These are phyloP conservation scores for Aphelenchoides bicaudatus DNA, from an alignment of 2,888 invertebrate genomes.

Conservation along the genomic window DNA sequence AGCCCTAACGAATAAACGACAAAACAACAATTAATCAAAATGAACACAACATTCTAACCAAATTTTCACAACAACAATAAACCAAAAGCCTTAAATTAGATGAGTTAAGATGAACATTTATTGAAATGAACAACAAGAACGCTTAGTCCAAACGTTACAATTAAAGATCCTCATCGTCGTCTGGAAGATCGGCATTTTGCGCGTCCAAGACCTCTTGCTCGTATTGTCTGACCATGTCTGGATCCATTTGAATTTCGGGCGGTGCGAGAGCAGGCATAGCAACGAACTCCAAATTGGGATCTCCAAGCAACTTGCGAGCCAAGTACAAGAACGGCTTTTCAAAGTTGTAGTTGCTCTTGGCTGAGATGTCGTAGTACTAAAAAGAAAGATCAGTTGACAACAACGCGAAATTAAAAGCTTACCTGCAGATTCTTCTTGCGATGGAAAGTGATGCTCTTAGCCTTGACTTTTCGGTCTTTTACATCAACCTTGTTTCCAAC, in stretches of 20 bases:
- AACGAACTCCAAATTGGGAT: conserved; percentile 96
- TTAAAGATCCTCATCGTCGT: conserved; percentile 80
- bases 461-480: conserved; percentile 99
- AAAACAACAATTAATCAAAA: too few species aligned
- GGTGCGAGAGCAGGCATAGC: conserved; percentile 97
- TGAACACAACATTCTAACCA: too few species aligned
- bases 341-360: conserved; percentile 99
- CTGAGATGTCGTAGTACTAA: conserved; percentile 99
- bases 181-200: conserved; percentile 89
- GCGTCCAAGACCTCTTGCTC: conserved; percentile 93
- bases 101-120: too few species aligned
- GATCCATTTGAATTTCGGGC: conserved; percentile 98
- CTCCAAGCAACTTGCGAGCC: conserved; percentile 85
- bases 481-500: conserved; percentile 99
- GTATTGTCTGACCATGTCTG: conserved; percentile 89
- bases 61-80: too few species aligned
- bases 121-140: too few species aligned
- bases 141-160: too few species aligned
- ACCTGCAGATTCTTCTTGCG: conserved; percentile 99
- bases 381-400: conserved; percentile 14
- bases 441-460: conserved; percentile 97
- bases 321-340: conserved; percentile 99
- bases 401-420: conserved; percentile 39
- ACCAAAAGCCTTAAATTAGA: too few species aligned
- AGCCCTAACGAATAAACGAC: too few species aligned